phyloP scores from a whole-genome alignment of 1,140 invertebrate genomes.

The Drosophila kepulauana region DNA sequence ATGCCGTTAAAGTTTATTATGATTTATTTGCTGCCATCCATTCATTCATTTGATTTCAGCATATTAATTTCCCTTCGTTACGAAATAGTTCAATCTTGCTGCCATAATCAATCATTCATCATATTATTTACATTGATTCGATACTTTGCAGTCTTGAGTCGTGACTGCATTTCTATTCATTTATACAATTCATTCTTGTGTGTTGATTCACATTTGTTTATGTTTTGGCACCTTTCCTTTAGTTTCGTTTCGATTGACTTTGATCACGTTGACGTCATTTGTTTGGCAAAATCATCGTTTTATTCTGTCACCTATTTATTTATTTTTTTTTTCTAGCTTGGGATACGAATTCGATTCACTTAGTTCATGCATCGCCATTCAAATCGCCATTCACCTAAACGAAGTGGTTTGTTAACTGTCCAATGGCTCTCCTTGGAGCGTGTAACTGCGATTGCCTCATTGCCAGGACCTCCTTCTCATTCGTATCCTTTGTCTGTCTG shows the following conservation, averaged over 20 bases:
- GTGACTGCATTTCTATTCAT: neutral
- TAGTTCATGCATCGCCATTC: constrained; percentile 34
- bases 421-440: constrained; percentile 53
- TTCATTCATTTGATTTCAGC: no score
- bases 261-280: no score
- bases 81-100: neutral
- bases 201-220: neutral
- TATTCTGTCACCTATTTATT: neutral
- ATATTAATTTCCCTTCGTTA: neutral
- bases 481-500: neutral
- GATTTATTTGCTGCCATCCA: no score
- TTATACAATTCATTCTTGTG: neutral
- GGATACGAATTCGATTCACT: constrained; percentile 19
- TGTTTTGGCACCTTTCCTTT: neutral
- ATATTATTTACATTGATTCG: no score
- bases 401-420: constrained; percentile 64
- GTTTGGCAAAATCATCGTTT: neutral
- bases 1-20: no score
- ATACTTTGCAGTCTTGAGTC: no score
- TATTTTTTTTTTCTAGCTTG: no score
- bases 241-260: no score
- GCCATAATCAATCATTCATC: neutral
- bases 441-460: constrained; percentile 56
- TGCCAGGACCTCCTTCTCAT: neutral
- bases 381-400: constrained; percentile 53